phyloP scores from a whole-genome alignment of 2,113 vertebrate genomes.

The Grallaria varia region DNA sequence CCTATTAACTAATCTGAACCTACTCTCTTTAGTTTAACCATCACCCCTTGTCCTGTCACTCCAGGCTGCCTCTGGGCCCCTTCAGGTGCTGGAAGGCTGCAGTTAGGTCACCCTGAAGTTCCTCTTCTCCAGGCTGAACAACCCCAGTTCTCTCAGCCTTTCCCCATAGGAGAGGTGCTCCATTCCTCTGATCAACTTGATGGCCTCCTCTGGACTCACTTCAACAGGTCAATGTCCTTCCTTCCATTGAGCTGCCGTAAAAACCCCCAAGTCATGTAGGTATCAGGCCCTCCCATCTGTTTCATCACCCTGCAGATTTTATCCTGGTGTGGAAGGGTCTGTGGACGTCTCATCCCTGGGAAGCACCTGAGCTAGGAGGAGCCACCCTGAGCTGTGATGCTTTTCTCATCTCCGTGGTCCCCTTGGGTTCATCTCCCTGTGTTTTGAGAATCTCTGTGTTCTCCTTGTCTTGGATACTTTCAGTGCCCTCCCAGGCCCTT shows the following conservation, averaged over 20 bases:
- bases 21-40: background rate
- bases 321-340: background rate
- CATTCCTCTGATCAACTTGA: background rate
- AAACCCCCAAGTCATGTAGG: background rate
- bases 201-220: background rate
- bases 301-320: background rate
- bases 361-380: background rate
- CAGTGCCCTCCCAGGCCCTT: background rate
- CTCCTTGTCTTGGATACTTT: background rate
- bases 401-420: background rate
- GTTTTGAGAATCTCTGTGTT: fast-evolving
- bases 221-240: background rate
- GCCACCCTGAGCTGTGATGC: background rate
- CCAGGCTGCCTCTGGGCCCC: background rate
- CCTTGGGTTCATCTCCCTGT: background rate
- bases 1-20: background rate
- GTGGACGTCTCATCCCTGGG: background rate
- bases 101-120: background rate
- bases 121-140: background rate
- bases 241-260: background rate
- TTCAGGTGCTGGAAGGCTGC: background rate
- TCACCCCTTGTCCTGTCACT: background rate
- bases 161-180: background rate
- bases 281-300: background rate
- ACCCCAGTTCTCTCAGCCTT: background rate